Conservation (phyloP, 2,113 vertebrate genomes). For the Monopterus albus region DNA sequence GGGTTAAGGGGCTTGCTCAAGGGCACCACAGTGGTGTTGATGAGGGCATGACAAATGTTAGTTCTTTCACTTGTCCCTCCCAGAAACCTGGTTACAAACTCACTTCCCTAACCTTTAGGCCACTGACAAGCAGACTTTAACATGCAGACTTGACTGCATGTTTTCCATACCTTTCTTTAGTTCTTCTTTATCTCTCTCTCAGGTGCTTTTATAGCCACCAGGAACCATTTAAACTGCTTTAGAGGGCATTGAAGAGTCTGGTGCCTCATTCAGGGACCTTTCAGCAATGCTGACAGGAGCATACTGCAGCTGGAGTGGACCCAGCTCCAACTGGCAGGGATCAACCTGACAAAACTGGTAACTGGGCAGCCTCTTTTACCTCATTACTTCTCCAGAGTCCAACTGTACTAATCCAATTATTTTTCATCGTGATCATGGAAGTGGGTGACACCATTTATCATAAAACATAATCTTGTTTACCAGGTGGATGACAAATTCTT, state of each 20-base stretch:
- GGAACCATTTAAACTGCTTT: conserved; percentile 16
- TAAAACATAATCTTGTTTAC: conserved; percentile 55
- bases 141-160: no score
- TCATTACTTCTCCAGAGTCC: conserved; percentile 35
- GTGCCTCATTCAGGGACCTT: conserved; percentile 48
- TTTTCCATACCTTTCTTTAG: conserved; percentile 8
- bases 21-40: no score
- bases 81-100: no score
- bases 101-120: no score
- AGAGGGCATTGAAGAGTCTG: conserved; percentile 4
- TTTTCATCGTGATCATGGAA: conserved; percentile 34
- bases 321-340: conserved; percentile 34
- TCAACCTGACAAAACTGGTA: conserved; percentile 51
- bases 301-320: conserved; percentile 18
- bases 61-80: no score
- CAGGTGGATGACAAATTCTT: conserved; percentile 47
- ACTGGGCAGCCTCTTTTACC: conserved; percentile 52
- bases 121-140: no score
- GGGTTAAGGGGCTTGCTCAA: no score
- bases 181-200: conserved; percentile 6
- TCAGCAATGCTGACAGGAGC: not conserved
- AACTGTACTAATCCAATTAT: conserved; percentile 49
- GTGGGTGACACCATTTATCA: conserved; percentile 53
- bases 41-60: no score
- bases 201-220: conserved; percentile 28